phyloP scores from a whole-genome alignment of 2,113 vertebrate species.

The Triplophysa rosa region DNA sequence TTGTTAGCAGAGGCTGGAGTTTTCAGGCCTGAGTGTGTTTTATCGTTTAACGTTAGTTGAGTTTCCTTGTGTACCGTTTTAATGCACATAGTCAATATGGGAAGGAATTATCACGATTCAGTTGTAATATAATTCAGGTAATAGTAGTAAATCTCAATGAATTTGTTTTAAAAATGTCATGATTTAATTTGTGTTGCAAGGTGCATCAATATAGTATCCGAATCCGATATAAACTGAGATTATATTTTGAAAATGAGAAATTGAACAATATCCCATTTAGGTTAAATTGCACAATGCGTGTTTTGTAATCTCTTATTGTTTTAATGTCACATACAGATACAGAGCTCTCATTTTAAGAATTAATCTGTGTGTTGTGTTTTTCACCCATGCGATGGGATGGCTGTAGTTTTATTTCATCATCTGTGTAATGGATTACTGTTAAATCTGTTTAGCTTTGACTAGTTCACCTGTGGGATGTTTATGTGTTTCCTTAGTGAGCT shows the following conservation, averaged over 20 bases:
- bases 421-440: conserved; percentile 3
- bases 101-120: too few species aligned
- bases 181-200: background rate
- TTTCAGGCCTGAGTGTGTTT: conserved; percentile 1
- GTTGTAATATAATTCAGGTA: background rate
- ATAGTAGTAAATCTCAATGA: background rate
- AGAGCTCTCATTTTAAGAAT: too few species aligned
- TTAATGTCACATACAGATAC: too few species aligned
- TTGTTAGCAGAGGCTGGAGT: background rate
- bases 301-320: too few species aligned
- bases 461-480: background rate
- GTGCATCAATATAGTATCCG: background rate
- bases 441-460: conserved; percentile 17
- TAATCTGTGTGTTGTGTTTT: too few species aligned
- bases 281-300: too few species aligned
- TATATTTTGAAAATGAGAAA: too few species aligned
- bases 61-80: too few species aligned
- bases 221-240: too few species aligned
- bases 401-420: background rate
- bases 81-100: too few species aligned
- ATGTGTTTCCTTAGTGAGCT: background rate
- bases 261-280: too few species aligned
- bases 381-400: too few species aligned
- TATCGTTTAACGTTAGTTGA: background rate
- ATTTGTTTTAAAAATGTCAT: background rate